Evolutionary conservation across 1,140 invertebrate genomes (phyloP), one percentile per base, ranked within the genome.

Genomic region (Drosophila lacteicornis): DNA sequence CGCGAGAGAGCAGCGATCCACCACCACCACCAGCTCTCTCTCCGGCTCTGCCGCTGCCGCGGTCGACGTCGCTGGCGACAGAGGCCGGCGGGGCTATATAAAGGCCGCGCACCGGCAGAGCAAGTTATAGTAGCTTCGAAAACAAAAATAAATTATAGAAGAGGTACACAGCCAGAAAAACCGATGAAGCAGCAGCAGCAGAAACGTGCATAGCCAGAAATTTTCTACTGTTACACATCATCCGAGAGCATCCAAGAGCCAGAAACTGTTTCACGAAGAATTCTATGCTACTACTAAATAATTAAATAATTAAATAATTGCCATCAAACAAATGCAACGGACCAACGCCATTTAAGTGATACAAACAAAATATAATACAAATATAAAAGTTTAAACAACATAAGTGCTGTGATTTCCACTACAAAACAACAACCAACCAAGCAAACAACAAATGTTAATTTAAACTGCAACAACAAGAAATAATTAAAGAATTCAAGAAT

Each of bases 291-390:
- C 68, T 79, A 73, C 79, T 80, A 84, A 79, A 73, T 55, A 55
- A 71, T 77, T 75, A 75, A 77, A 69, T 56, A 79, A 77, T 69
- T 9, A 69, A 70, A 69, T 71, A 79, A 71, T 91, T 91, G 90
- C 90, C 90, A 91, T 91, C 85, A 85, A 91, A 85, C 80, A 91
- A 91, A 85, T 91, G 88, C 85, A 91, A 91, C 90, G 90, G 90
- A 91, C 90, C 90, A 91, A 91, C 90, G 90, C 90, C 90, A 91
- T 91, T 81, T 81, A 91, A 91, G 88, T 91, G 88, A 91, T 91
- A 91, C 62, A 78, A 70, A 70, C 61, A 82, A 77, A 75, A 88
- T 56, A 56, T 56, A 56, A 56, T 56, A 56, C 78, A 84, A 80
- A 74, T 80, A 74, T 80, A 80, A 71, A 66, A 79, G 63, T 78